phyloP scores from a whole-genome alignment of 2,113 vertebrate species.

The Psittacus erithacus region DNA sequence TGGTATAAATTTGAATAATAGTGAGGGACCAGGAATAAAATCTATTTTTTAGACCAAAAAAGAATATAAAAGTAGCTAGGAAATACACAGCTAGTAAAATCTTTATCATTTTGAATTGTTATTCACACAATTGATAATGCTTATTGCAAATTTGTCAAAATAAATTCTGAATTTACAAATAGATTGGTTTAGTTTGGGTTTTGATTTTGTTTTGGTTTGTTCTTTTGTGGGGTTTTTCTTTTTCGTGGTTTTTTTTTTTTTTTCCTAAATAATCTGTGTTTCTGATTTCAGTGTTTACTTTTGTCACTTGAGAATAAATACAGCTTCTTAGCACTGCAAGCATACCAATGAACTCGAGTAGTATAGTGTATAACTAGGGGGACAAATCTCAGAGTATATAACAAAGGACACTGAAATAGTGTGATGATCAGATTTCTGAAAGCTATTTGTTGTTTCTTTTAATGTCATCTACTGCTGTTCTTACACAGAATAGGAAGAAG shows the following conservation, averaged over 20 bases:
- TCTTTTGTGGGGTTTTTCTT: too few relatives aligned
- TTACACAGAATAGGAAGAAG: neutral
- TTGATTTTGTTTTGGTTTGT: neutral
- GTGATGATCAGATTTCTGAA: neutral
- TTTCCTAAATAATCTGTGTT: neutral
- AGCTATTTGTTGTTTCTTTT: neutral
- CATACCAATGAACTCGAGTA: neutral
- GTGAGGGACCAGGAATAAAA: neutral
- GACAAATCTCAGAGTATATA: neutral
- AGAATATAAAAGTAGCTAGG: neutral
- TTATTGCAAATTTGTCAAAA: neutral
- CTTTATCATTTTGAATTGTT: neutral
- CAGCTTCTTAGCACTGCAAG: neutral
- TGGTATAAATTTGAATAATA: neutral
- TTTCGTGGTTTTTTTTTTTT: neutral
- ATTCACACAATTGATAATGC: neutral
- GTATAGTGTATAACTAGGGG: neutral
- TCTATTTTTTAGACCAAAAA: neutral
- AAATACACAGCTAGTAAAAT: neutral
- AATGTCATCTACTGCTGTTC: neutral
- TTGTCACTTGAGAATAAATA: neutral
- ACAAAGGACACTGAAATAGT: neutral
- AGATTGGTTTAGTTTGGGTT: neutral
- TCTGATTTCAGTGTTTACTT: neutral
- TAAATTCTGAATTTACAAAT: conserved; percentile 3